Percentiles rank a stretch among this genome's conserved stretches.
These are phyloP conservation scores for Rhodinocichla rosea DNA, from an alignment of 2,113 vertebrate species.

Conservation along the genomic window DNA sequence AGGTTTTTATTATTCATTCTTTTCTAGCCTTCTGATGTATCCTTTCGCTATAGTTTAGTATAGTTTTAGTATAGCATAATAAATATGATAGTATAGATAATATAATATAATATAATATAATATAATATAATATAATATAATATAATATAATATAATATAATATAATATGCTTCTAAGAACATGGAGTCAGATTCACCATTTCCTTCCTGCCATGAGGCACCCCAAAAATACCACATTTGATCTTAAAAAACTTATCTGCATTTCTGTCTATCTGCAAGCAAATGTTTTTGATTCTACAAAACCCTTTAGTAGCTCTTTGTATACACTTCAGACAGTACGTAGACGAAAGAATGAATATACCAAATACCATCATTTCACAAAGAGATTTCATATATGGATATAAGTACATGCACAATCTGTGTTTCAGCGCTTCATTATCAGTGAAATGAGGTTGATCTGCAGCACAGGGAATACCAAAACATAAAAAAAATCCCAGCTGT, in stretches of 20 bases:
- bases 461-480: neutral
- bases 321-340: neutral
- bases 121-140: no score
- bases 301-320: neutral
- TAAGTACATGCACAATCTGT: neutral
- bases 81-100: no score
- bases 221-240: neutral
- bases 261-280: neutral
- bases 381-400: neutral
- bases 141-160: no score
- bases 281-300: neutral
- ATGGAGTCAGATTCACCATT: no score
- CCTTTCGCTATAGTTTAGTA: no score
- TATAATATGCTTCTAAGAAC: no score
- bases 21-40: no score
- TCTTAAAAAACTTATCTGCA: neutral
- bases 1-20: no score
- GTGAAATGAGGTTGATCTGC: neutral
- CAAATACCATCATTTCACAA: neutral
- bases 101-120: no score
- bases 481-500: neutral
- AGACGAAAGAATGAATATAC: neutral
- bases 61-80: no score
- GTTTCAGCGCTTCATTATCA: neutral
- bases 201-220: no score